phyloP scores from a whole-genome alignment of 2,113 vertebrate species.

The Pyrgilauda ruficollis region DNA sequence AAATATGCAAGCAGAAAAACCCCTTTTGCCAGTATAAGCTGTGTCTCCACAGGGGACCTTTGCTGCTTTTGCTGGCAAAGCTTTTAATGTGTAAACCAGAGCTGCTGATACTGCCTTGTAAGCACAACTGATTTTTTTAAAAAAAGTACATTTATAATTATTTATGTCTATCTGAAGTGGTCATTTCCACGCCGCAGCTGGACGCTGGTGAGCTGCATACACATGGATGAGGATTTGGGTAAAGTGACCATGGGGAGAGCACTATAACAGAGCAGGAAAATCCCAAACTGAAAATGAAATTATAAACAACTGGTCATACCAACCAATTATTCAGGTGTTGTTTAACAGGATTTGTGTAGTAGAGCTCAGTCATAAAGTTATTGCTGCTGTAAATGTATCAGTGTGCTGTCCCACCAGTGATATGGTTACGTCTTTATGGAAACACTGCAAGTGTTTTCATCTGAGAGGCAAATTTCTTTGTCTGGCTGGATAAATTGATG shows the following conservation, averaged over 20 bases:
- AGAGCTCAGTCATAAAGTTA: neutral
- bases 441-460: neutral
- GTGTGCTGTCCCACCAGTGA: neutral
- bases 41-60: neutral
- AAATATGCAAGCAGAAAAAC: constrained; percentile 33
- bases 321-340: neutral
- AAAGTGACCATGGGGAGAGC: neutral
- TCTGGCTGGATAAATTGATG: neutral
- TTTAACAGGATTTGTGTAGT: neutral
- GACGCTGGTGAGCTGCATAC: rapidly evolving
- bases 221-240: neutral
- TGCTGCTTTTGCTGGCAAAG: constrained; percentile 50
- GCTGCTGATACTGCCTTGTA: constrained; percentile 34
- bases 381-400: neutral
- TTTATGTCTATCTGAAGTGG: neutral
- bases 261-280: neutral
- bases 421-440: neutral
- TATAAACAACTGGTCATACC: neutral
- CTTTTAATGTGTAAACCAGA: neutral
- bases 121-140: constrained; percentile 41
- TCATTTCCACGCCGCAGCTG: neutral
- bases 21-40: constrained; percentile 43
- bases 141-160: neutral
- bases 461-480: neutral
- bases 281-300: neutral